Evolutionary conservation across 2,113 vertebrate genomes (phyloP).

Genomic region (Fregetta grallaria): DNA sequence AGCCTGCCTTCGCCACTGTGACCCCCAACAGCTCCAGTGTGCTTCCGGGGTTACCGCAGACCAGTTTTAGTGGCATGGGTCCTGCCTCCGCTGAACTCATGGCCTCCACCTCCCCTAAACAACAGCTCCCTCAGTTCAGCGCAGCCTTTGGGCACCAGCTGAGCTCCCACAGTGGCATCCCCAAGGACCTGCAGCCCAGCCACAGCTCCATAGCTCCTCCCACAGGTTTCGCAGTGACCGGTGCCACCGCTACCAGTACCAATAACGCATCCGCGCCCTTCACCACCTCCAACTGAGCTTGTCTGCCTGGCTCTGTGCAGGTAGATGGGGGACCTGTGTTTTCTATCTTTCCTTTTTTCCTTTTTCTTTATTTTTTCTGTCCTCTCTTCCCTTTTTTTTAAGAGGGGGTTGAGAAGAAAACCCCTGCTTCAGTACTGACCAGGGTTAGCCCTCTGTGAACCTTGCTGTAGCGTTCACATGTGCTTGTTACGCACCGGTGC

Average conservation of each 20-base stretch:
- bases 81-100: slow-evolving; percentile 85
- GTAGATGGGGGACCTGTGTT: slow-evolving; percentile 74
- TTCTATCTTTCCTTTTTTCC: slow-evolving; percentile 68
- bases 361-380: slow-evolving; percentile 58
- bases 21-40: slow-evolving; percentile 82
- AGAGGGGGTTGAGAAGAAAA: slow-evolving; percentile 48
- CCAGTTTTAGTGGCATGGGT: slow-evolving; percentile 84
- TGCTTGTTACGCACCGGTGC: slow-evolving; percentile 80
- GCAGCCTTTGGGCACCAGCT: slow-evolving; percentile 97
- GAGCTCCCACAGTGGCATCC: slow-evolving; percentile 97
- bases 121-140: slow-evolving; percentile 98
- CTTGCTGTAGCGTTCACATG: slow-evolving; percentile 74
- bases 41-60: slow-evolving; percentile 91
- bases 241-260: slow-evolving; percentile 93
- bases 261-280: slow-evolving; percentile 88
- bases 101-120: slow-evolving; percentile 90
- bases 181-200: slow-evolving; percentile 98
- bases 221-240: slow-evolving; percentile 90
- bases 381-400: slow-evolving; percentile 56
- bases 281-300: slow-evolving; percentile 84
- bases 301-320: slow-evolving; percentile 70
- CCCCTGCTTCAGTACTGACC: slow-evolving; percentile 65
- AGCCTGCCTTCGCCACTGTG: slow-evolving; percentile 89
- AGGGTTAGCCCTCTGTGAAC: slow-evolving; percentile 69
- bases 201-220: slow-evolving; percentile 98